These are phyloP conservation scores for Macrosteles quadrilineatus DNA, from an alignment of 1,140 invertebrate species.

Conservation along the genomic window DNA sequence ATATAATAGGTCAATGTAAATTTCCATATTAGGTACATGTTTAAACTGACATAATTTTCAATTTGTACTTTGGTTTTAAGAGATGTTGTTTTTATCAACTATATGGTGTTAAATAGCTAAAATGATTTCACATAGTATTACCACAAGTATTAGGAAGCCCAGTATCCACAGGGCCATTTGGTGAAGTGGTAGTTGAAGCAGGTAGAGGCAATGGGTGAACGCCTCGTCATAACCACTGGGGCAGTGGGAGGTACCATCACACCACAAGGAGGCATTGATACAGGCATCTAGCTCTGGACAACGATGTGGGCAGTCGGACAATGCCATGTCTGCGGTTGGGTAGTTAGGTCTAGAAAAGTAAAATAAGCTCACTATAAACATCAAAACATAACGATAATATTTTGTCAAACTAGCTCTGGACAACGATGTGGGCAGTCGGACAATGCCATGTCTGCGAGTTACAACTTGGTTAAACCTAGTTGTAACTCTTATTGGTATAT, in stretches of 20 bases:
- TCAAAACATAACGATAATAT: too few relatives aligned
- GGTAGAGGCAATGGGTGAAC: conserved; percentile 71
- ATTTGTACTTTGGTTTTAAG: too few relatives aligned
- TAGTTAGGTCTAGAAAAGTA: conserved; percentile 50
- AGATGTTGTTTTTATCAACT: too few relatives aligned
- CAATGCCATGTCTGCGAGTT: conserved; percentile 57
- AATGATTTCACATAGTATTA: too few relatives aligned
- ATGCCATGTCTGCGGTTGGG: conserved; percentile 56
- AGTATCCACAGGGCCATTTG: conserved; percentile 61
- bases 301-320: conserved; percentile 73
- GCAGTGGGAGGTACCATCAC: conserved; percentile 81
- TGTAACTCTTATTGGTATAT: too few relatives aligned
- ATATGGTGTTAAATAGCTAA: too few relatives aligned
- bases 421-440: conserved; percentile 78
- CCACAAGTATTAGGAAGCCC: conserved; percentile 41
- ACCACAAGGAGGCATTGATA: conserved; percentile 86
- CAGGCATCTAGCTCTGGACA: conserved; percentile 87
- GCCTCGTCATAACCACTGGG: conserved; percentile 87
- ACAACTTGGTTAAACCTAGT: too few relatives aligned
- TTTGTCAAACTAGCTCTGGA: too few relatives aligned
- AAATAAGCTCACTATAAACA: too few relatives aligned
- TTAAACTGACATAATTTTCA: too few relatives aligned
- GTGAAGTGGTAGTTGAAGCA: conserved; percentile 70
- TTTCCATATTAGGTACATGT: too few relatives aligned
- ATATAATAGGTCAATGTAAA: too few relatives aligned